These are phyloP conservation scores for Apoda limacodes DNA, from an alignment of 2,888 invertebrate species.

Conservation along the genomic window DNA sequence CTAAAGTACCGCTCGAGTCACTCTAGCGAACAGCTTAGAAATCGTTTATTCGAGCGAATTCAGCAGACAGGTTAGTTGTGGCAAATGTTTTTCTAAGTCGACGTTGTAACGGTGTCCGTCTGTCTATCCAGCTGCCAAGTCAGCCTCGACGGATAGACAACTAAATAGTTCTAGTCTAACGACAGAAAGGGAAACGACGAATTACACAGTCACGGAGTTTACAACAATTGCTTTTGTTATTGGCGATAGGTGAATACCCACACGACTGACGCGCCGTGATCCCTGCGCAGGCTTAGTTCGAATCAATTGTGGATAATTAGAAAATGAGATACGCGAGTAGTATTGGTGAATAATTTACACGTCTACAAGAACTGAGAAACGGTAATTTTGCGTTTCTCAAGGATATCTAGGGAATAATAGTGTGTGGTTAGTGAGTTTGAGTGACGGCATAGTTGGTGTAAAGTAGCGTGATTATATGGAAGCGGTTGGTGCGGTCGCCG, in stretches of 20 bases:
- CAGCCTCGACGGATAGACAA: conserved; percentile 53
- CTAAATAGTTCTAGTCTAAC: conserved; percentile 66
- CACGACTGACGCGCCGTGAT: conserved; percentile 32
- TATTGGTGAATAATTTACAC: too few relatives aligned
- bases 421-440: conserved; percentile 21
- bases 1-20: conserved; percentile 33
- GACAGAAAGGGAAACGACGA: conserved; percentile 63
- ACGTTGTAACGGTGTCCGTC: conserved; percentile 60
- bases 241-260: conserved; percentile 39
- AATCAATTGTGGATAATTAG: not conserved
- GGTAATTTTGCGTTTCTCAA: too few relatives aligned
- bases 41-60: conserved; percentile 31
- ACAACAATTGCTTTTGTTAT: conserved; percentile 61
- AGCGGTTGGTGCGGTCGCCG: conserved; percentile 15
- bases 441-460: conserved; percentile 25
- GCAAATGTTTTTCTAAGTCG: conserved; percentile 68
- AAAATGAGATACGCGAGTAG: not conserved
- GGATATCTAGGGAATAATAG: conserved; percentile 19
- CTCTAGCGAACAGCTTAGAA: conserved; percentile 37
- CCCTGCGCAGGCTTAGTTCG: conserved; percentile 28
- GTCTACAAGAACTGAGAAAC: too few relatives aligned
- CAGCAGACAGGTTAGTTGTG: conserved; percentile 35
- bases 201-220: conserved; percentile 60
- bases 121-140: conserved; percentile 62
- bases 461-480: conserved; percentile 22